phyloP scores from a whole-genome alignment of 2,113 vertebrate genomes.

The Todiramphus saurophagus region DNA sequence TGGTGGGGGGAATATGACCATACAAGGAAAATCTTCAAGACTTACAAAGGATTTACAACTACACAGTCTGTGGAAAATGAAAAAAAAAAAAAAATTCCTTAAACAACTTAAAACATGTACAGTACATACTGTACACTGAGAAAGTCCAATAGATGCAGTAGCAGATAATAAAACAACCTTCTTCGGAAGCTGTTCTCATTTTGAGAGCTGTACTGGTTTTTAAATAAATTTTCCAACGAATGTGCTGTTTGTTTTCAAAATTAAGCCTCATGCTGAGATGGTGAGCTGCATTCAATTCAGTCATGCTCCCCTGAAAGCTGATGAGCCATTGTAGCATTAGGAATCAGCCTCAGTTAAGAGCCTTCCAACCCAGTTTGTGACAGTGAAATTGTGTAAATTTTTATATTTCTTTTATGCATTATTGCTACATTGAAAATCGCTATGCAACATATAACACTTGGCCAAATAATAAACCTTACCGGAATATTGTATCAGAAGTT shows the following conservation, averaged over 20 bases:
- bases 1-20: neutral
- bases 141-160: neutral
- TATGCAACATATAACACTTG: neutral
- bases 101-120: neutral
- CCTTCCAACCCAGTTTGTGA: neutral
- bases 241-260: neutral
- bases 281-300: neutral
- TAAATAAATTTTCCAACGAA: neutral
- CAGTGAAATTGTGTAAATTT: neutral
- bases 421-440: neutral
- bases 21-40: slow-evolving; percentile 60
- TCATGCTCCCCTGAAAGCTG: neutral
- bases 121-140: neutral
- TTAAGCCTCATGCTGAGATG: neutral
- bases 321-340: neutral
- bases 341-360: neutral
- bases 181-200: neutral
- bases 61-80: neutral
- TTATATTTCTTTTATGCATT: neutral
- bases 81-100: neutral
- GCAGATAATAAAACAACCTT: neutral
- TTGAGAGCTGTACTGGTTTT: neutral
- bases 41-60: neutral
- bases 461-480: neutral
- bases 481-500: neutral